Evolutionary conservation across 2,888 invertebrate species (phyloP).

Genomic region (Eucriotettix oculatus): DNA sequence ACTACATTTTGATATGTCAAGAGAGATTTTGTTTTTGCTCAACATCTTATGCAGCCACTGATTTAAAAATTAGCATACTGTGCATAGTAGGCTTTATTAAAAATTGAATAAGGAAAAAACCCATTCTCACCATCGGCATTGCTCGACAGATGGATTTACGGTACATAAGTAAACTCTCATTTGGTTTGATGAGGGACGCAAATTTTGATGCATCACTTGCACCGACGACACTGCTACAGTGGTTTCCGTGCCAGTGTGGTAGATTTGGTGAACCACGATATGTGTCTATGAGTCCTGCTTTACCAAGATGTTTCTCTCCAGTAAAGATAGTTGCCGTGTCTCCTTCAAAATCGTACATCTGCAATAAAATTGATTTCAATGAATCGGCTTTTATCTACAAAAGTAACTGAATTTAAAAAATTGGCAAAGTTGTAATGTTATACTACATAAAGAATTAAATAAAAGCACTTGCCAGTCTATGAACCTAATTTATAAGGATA

Average conservation of each 20-base stretch:
- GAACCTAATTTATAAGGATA: neutral
- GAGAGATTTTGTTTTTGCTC: too few species aligned
- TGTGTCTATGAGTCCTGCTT: constrained; percentile 56
- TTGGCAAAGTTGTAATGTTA: too few species aligned
- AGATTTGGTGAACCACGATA: constrained; percentile 55
- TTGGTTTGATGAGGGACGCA: constrained; percentile 45
- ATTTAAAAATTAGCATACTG: neutral
- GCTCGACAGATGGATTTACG: constrained; percentile 73
- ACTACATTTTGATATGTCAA: too few species aligned
- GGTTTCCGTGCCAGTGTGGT: constrained; percentile 59
- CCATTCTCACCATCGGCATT: constrained; percentile 48
- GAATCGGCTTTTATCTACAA: too few species aligned
- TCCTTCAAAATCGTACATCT: constrained; percentile 76
- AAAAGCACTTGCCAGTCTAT: too few species aligned
- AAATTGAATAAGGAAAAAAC: constrained; percentile 3
- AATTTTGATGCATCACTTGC: constrained; percentile 80
- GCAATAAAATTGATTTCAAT: constrained; percentile 19
- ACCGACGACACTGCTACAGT: constrained; percentile 57
- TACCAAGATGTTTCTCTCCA: constrained; percentile 41
- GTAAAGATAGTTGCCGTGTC: constrained; percentile 66
- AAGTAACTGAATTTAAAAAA: too few species aligned
- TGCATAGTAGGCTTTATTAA: neutral
- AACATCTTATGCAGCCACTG: too few species aligned
- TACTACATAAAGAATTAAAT: neutral
- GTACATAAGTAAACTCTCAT: constrained; percentile 57